Base-by-base conservation (phyloP, 2,888 invertebrate species). In the Dioctria rufipes region DNA sequence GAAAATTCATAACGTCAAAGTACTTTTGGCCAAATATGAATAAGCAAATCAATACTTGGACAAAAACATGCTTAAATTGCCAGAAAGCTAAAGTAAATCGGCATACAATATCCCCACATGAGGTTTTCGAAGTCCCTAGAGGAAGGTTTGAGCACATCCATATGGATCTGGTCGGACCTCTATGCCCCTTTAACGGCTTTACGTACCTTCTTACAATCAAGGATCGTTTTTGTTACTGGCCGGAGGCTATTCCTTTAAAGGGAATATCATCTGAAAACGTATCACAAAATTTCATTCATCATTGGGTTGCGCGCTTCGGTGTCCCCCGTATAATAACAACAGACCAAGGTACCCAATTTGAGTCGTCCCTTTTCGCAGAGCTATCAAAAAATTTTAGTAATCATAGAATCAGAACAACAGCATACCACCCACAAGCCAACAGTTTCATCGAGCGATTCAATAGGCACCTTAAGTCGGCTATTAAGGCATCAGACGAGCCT, bases 61-160 rank as follows among this genome's bases (percentile, higher is more conserved):
- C 25, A 25, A 25, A 25, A 25, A 25, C 25, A 25, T 25, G 25
- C 25, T 25, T 25, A 25, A 25, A 25, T 25, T 25, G 25, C 25
- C 25, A 25, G 25, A 25, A 25, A 25, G 25, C 25, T 25, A 25
- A 25, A 25, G 25, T 25, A 25, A 25, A 25, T 25, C 25, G 25
- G 25, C 25, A 25, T 25, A 54, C 11, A 54, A 4, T 54, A 11
- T 54, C 54, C 54, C 54, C n/a, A n/a, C 54, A 54, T 11, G 54
- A 3, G 11, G 4, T 8, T n/a, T 54, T 54, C 11, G 11, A 54
- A 54, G 6, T 54, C 9, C 6, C 54, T 11, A 54, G n/a, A n/a
- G n/a, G 54, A 11, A 54, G 54, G 54, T 54, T 54, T 11, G 54
- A 54, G n/a, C 54, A 54, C 54, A 54, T 54, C 54, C 54, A 54